Evolutionary conservation across 2,888 invertebrate genomes (phyloP), one percentile per base, ranked within the genome.

Genomic region (Quadroppia sp.): DNA sequence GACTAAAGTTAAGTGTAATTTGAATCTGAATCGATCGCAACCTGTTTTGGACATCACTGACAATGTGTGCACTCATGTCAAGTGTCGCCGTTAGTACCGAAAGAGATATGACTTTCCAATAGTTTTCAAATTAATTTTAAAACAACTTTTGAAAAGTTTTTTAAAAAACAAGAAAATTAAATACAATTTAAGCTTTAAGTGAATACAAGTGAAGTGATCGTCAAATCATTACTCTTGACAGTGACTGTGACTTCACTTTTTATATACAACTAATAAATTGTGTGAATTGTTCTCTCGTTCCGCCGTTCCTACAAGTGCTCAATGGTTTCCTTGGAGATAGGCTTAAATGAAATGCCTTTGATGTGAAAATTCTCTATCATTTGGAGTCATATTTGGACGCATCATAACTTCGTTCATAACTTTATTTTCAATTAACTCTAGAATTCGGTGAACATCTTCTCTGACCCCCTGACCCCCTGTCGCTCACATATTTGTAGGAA

Each of bases 391-490:
- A 6, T 42, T 9, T 28, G 30, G 53, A 59, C 11, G 23, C 42
- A 67, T 67, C 40, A 67, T 67, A 67, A 23, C 20, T 40, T 67
- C 40, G 23, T 67, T 67, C n/a, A 67, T 42, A 40, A 42, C 42
- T 23, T 67, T 67, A 13, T 67, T 67, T 67, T 67, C 67, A 67
- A 67, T 67, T 67, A 67, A 67, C 67, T 67, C 2, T 30, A n/a
- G 42, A 61, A 61, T 61, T 61, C 32, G 23, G 61, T 17, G 32
- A 61, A 36, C 61, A 20, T 61, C 61, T 11, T 36, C 32, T 67
- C n/a, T 67, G 67, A 67, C 67, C 67, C 67, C 67, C 13, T 36
- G 15, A 20, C 30, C 32, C 30, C 64, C 25, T n/a, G 17, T 67
- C 67, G 20, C 67, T 40, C 40, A 23, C 32, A 61, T 61, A 61